Evolutionary conservation across 2,113 vertebrate species (phyloP), one percentile per base, ranked within the genome.

Genomic region (Alligator sinensis): DNA sequence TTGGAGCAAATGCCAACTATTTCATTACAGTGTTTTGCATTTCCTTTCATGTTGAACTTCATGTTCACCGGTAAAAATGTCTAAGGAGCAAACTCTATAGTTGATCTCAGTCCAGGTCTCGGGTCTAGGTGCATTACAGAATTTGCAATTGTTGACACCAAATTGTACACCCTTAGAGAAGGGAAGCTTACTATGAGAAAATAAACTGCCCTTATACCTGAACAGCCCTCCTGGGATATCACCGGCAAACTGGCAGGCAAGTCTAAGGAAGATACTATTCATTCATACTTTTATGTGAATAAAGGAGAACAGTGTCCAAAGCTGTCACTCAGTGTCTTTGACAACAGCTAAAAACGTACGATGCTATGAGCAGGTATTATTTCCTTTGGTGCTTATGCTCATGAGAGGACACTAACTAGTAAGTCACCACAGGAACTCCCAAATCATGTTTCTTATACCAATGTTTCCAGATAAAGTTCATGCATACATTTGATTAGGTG

Each of bases 161-260:
- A 38, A 47, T 47, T 47, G 47, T 47, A 47, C 9, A 9, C 8
- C 47, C 47, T 47, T 25, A 9, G 22, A 82, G 86, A 80, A 14
- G 14, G 6, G 58, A 78, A 13, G 30, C 64, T 18, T 34, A 82
- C 57, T 68, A 30, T 21, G 55, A 47, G 8, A 22, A 12, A 8
- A 76, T 19, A n/a, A 14, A 55, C 58, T 62, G 63, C 7, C 27
- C 64, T 72, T 59, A 19, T 16, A n/a, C 59, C 57, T 28, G 38
- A 75, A 76, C 24, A 21, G 25, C 13, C 61, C 61, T 25, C 25
- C 61, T 47, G 47, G 47, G 47, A 70, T 18, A 27, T 24, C 5
- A 11, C 30, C 55, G 60, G 28, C 0, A 0, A 1, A 12, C 62
- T 87, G 28, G 59, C 34, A 62, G 47, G 14, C 5, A 17, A 77